These are phyloP conservation scores for Rotaria macrura DNA, from an alignment of 2,888 invertebrate species.

Conservation along the genomic window DNA sequence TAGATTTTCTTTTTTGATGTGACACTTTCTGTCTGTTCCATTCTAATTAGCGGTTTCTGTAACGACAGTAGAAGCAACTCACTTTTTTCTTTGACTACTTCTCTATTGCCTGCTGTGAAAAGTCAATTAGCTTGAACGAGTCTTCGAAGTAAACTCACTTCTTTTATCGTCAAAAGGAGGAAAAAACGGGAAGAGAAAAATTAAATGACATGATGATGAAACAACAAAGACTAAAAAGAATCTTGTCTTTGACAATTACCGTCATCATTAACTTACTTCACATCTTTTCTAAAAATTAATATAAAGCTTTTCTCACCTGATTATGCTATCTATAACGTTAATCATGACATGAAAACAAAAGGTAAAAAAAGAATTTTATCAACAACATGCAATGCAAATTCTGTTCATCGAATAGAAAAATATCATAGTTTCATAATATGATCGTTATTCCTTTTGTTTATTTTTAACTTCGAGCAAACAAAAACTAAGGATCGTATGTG, in stretches of 20 bases:
- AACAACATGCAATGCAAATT: background rate
- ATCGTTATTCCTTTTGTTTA: background rate
- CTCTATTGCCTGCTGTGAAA: background rate
- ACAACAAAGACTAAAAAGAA: background rate
- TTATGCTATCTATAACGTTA: background rate
- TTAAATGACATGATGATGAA: background rate
- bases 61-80: background rate
- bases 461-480: background rate
- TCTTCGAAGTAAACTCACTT: background rate
- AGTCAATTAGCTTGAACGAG: background rate
- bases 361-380: background rate
- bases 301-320: conserved; percentile 22
- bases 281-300: background rate
- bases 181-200: background rate
- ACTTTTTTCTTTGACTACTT: background rate
- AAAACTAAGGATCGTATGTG: background rate
- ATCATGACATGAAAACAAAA: conserved; percentile 1
- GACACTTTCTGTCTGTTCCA: background rate
- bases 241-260: background rate
- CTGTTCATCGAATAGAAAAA: too few species aligned
- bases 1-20: background rate
- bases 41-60: conserved; percentile 7
- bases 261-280: background rate
- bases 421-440: background rate
- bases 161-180: background rate